Base-by-base conservation (phyloP, 2,888 invertebrate genomes). In the Patella ulyssiponensis region DNA sequence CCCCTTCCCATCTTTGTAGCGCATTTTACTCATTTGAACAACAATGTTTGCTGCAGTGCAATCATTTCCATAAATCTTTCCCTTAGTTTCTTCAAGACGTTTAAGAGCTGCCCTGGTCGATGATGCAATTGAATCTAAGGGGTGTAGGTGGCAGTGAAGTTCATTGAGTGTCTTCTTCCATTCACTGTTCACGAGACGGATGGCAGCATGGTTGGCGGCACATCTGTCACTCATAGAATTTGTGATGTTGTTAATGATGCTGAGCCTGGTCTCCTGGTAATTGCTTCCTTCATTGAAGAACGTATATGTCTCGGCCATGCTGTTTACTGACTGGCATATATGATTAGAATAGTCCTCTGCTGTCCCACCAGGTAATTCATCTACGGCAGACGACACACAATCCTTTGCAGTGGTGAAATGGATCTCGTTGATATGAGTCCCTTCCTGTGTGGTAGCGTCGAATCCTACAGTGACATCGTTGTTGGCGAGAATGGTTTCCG, bases 1-100 rank as follows among this genome's bases (percentile, higher is more conserved):
- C 20, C 82, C 81, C 58, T 81, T 79, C 52, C 81, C 78, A 77
- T 81, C 78, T 52, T 82, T 82, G 73, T 77, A 80, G 7, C 80
- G 73, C 51, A 82, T 44, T 71, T 82, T 82, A 77, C 79, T 81
- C 52, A 82, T 56, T 56, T 74, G 73, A 23, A 82, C 77, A 33
- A 82, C 77, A 33, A 82, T 53, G 69, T 81, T 82, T 5, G 56
- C 80, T 51, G 81, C 81, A 23, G 77, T 9, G 69, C 82, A 82
- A 52, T 82, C 81, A 11, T 64, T 76, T 4, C 81, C 81, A 71
- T 56, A 81, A 69, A 80, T 27, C 23, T 73, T 69, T 4, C 82
- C 82, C 33, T 71, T 79, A 17, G 51, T 17, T 11, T 53, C 44
- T 44, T 76, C 80, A 14, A 23, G 27, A 27, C 27, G 27, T 27